Evolutionary conservation across 2,888 invertebrate species (phyloP), one percentile per base, ranked within the genome.

Genomic region (Leucania comma): DNA sequence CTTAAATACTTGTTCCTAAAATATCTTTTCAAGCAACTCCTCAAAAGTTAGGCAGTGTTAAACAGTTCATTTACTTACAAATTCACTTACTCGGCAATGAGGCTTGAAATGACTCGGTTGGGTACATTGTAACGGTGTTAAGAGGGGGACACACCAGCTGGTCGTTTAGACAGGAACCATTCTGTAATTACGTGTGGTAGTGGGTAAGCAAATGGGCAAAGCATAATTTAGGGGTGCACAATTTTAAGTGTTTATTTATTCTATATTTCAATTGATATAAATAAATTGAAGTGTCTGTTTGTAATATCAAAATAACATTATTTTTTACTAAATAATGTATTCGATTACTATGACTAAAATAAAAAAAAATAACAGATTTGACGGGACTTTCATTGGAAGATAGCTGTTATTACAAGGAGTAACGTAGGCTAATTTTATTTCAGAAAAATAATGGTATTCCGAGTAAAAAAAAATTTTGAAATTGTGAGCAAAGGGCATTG

Each of bases 61-160:
- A 72, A 51, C 46, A 61, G 70, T 51, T 69, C 29, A 73, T 82
- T 62, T 79, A 61, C 71, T 82, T 60, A 61, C 54, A 79, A 77
- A 79, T 62, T 76, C 59, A 69, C 22, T 78, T 70, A 72, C 20
- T 42, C 32, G 22, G 20, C 63, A 67, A 56, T 74, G 53, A 58
- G 5, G 56, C 60, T 46, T 46, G 51, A 14, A 65, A 69, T 62
- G 29, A 58, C 62, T 38, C 53, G 75, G 53, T 69, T 72, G 54
- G 57, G 62, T 66, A 42, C 42, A 14, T 20, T 6, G 42, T 42
- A 42, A 42, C 42, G 17, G 42, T 42, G 64, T 77, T 50, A 77
- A 64, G 65, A 29, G 51, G 66, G 60, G 57, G 50, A 62, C 65
- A 77, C 60, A 76, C 22, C 9, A 46, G 26, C 65, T 10, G 65